Evolutionary conservation across 2,888 invertebrate genomes (phyloP).

Genomic region (Sarcophaga rosellei): DNA sequence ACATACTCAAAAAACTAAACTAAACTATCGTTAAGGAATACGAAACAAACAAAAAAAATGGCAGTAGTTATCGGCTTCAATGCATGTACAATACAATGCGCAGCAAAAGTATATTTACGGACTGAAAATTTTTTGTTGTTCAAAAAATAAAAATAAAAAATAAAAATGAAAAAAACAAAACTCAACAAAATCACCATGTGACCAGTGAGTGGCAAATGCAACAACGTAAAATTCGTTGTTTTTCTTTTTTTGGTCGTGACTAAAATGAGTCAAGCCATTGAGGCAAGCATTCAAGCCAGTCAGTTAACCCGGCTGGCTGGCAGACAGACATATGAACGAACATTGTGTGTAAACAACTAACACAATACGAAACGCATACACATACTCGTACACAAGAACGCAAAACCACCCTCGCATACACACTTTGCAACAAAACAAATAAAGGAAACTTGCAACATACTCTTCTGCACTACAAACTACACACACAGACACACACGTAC

Average conservation of each 20-base stretch:
- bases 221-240: constrained; percentile 23
- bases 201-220: constrained; percentile 68
- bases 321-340: constrained; percentile 41
- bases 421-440: constrained; percentile 45
- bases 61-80: constrained; percentile 78
- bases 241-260: constrained; percentile 36
- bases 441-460: constrained; percentile 42
- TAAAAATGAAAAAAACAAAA: constrained; percentile 10
- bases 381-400: constrained; percentile 37
- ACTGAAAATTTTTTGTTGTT: constrained; percentile 13
- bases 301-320: constrained; percentile 48
- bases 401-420: constrained; percentile 62
- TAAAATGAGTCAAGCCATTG: constrained; percentile 47
- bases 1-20: constrained; percentile 30
- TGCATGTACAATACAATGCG: constrained; percentile 71
- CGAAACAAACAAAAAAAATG: constrained; percentile 71
- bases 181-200: constrained; percentile 73
- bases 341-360: constrained; percentile 51
- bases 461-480: neutral
- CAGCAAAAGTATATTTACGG: constrained; percentile 60
- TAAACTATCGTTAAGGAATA: constrained; percentile 36
- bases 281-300: constrained; percentile 6
- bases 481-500: neutral
- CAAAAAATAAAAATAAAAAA: constrained; percentile 16
- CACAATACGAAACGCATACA: constrained; percentile 46